Evolutionary conservation across 2,888 invertebrate genomes (phyloP), one percentile per base, ranked within the genome.

Genomic region (Troides oblongomaculatus): DNA sequence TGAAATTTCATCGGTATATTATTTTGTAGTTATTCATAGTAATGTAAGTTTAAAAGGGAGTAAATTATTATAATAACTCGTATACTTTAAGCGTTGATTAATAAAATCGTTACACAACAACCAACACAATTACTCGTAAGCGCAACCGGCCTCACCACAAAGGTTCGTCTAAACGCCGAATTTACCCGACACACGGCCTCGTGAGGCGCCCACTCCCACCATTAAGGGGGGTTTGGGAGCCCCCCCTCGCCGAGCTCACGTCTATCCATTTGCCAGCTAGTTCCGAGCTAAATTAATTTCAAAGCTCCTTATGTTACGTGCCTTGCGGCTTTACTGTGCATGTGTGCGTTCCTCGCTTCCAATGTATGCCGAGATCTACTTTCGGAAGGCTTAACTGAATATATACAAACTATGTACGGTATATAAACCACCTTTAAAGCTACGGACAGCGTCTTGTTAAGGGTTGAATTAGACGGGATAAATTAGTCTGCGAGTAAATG

Each of bases 231-330:
- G 77, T 74, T 74, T 76, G 77, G 53, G 75, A 78, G 70, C 78
- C 82, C 83, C 83, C 88, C 83, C 77, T 76, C 76, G 75, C 81
- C 80, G 80, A 83, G 86, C 90, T 89, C 92, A 92, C 92, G 92
- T 92, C 92, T 92, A 92, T 92, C 92, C 92, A 92, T 92, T 92
- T 92, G 92, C 92, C 90, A 92, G 92, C 92, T 92, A 92, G 92
- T 92, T 92, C 92, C 90, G 88, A 90, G 92, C 92, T 92, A 92
- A 92, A 92, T 92, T 92, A 92, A 92, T 92, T 92, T 92, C 92
- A 90, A 92, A 92, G 92, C 92, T 92, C 92, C 92, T 92, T 92
- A 92, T 90, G 92, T 91, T 92, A 91, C 92, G 92, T 92, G 91
- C 92, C 92, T 91, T 92, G 92, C 90, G 92, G 92, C 91, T 92